Base-by-base conservation (phyloP, 2,113 vertebrate genomes). In the Gallinago media region DNA sequence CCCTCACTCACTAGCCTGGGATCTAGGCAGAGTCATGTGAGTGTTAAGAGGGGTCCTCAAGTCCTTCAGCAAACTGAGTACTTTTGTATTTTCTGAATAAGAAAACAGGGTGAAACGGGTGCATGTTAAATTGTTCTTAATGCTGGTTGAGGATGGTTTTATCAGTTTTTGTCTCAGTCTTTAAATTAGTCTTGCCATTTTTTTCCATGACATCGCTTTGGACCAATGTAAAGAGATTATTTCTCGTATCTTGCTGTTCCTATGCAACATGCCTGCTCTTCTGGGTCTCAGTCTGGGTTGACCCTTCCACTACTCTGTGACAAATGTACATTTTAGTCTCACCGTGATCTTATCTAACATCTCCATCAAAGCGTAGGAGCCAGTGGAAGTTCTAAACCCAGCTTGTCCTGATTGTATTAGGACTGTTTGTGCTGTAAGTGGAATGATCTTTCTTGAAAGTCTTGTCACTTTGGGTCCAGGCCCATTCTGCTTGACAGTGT, bases 271-370 rank as follows among this genome's bases (percentile, higher is more conserved):
- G 9, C 25, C 42, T 73, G 22, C 49, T 71, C 12, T 73, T 42
- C 36, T 70, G 11, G 11, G 31, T 84, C 47, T 73, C 19, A 13
- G 0, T 36, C 19, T 67, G 12, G 18, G 7, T 47, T 26, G 44
- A 44, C 4, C 6, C 15, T 68, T 93, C 16, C 22, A 18, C 17
- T 71, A 8, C 47, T 82, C 46, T 36, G 23, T 59, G 20, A 32
- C 31, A 66, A 44, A 44, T 21, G 16, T 46, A 0, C 40, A 4
- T 52, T 95, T 92, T 66, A 11, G 15, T 80, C 14, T 62, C 6
- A 0, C 10, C 3, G 0, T 47, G 22, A 34, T 50, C 11, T 4
- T 80, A 19, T 23, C 67, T 67, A 44, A 47, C 29, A 11, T 74
- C 16, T 81, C 21, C 14, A 16, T 72, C 0, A 0, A 34, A 14